These are phyloP conservation scores for Drosophila antonietae DNA, from an alignment of 2,888 invertebrate genomes.

Conservation along the genomic window DNA sequence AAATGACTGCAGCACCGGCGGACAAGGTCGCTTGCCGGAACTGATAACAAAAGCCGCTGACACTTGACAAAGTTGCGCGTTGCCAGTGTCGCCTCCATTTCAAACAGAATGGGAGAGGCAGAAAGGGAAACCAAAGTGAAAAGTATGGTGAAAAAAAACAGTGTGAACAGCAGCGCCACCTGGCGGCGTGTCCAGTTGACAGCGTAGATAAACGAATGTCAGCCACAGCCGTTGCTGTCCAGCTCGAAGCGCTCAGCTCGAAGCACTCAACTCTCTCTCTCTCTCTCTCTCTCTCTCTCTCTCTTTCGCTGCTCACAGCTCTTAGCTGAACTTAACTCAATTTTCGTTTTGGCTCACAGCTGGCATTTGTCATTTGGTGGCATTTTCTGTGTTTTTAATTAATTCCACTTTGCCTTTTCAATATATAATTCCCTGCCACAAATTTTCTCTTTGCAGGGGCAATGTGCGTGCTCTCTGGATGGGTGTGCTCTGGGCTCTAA, in stretches of 20 bases:
- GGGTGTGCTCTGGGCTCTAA: conserved; percentile 90
- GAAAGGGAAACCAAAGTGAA: background rate
- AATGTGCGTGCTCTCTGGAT: conserved; percentile 90
- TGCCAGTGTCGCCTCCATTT: background rate
- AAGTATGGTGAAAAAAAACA: background rate
- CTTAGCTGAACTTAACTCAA: conserved; percentile 68
- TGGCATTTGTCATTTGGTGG: conserved; percentile 61
- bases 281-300: no score
- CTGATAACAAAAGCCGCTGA: conserved; percentile 81
- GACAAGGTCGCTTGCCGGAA: conserved; percentile 66
- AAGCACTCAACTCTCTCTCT: conserved; percentile 24
- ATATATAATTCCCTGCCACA: conserved; percentile 29
- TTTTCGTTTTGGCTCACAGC: conserved; percentile 49
- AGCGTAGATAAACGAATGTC: conserved; percentile 51
- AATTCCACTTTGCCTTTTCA: conserved; percentile 58
- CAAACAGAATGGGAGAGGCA: background rate
- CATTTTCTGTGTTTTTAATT: conserved; percentile 54
- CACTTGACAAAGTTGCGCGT: conserved; percentile 79
- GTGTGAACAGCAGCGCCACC: conserved; percentile 47
- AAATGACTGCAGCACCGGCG: conserved; percentile 44
- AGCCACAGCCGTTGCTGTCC: conserved; percentile 35
- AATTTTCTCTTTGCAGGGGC: conserved; percentile 85
- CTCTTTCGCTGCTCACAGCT: background rate
- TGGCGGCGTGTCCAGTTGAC: conserved; percentile 65
- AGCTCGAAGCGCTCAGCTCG: conserved; percentile 40